A percentile compares a stretch with the other conserved stretches of the same genome.
These are phyloP conservation scores for Epizoanthus ramosus DNA, from an alignment of 92 coral and sea anemone species.

Conservation along the genomic window DNA sequence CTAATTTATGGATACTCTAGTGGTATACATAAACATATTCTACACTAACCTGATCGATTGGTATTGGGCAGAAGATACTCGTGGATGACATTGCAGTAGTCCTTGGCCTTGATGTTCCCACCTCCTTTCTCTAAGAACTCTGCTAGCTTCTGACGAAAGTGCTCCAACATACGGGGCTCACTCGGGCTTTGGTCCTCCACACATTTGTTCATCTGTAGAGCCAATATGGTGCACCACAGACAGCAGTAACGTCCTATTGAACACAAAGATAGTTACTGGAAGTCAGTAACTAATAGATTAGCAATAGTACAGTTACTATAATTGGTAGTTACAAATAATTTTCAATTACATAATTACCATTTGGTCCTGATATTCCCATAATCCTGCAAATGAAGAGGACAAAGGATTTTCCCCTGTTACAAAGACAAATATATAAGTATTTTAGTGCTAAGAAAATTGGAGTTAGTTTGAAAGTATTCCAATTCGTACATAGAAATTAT, in stretches of 20 bases:
- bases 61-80: constrained; percentile 23
- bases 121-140: constrained; percentile 16
- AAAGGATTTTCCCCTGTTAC: too few species aligned
- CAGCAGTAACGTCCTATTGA: constrained; percentile 25
- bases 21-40: background rate
- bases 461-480: too few species aligned
- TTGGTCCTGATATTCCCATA: constrained; percentile 11
- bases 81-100: constrained; percentile 17
- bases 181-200: background rate
- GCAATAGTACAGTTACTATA: background rate
- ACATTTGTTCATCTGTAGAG: background rate
- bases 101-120: constrained; percentile 15
- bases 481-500: too few species aligned
- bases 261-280: background rate
- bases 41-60: constrained; percentile 10
- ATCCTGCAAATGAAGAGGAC: too few species aligned
- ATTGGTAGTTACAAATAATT: background rate
- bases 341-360: background rate
- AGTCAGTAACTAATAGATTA: background rate
- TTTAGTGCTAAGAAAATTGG: too few species aligned
- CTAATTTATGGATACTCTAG: background rate
- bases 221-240: constrained; percentile 21
- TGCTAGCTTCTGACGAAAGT: background rate
- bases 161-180: constrained; percentile 11
- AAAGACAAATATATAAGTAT: too few species aligned